Evolutionary conservation across 23 tunicate species (phyloP).

Genomic region (Diplosoma virens): DNA sequence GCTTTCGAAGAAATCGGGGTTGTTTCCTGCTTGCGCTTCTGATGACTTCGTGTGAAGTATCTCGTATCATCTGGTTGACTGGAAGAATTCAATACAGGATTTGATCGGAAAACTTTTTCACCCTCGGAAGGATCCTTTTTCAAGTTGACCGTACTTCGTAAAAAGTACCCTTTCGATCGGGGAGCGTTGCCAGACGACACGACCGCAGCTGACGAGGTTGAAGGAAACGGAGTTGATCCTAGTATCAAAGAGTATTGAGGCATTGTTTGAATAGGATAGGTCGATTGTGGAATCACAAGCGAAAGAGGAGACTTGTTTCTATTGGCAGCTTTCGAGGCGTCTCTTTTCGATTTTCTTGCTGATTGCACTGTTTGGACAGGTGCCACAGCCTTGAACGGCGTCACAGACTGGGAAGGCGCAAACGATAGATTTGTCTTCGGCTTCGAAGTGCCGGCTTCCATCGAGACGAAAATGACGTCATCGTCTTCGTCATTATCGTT

Average conservation of each 20-base stretch:
- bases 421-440: background rate
- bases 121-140: background rate
- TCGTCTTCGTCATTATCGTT: slow-evolving; percentile 73
- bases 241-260: background rate
- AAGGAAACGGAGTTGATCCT: slow-evolving; percentile 20
- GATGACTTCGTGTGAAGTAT: slow-evolving; percentile 73
- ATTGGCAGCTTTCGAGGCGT: slow-evolving; percentile 22
- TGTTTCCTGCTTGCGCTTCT: slow-evolving; percentile 38
- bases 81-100: background rate
- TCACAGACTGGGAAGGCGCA: background rate
- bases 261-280: background rate
- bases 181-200: background rate
- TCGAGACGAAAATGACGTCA: slow-evolving; percentile 68
- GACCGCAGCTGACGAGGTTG: slow-evolving; percentile 13
- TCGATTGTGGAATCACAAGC: background rate
- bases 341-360: slow-evolving; percentile 16
- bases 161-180: slow-evolving; percentile 36
- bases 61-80: slow-evolving; percentile 16
- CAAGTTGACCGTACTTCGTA: slow-evolving; percentile 52
- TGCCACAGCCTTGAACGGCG: slow-evolving; percentile 21
- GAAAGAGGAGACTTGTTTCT: too few species aligned
- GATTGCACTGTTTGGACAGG: slow-evolving; percentile 13
- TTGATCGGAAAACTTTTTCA: background rate
- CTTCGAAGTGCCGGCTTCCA: slow-evolving; percentile 31
- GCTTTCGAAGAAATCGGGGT: background rate